Evolutionary conservation across 2,888 invertebrate genomes (phyloP).

Genomic region (Nemotelus pantherinus): DNA sequence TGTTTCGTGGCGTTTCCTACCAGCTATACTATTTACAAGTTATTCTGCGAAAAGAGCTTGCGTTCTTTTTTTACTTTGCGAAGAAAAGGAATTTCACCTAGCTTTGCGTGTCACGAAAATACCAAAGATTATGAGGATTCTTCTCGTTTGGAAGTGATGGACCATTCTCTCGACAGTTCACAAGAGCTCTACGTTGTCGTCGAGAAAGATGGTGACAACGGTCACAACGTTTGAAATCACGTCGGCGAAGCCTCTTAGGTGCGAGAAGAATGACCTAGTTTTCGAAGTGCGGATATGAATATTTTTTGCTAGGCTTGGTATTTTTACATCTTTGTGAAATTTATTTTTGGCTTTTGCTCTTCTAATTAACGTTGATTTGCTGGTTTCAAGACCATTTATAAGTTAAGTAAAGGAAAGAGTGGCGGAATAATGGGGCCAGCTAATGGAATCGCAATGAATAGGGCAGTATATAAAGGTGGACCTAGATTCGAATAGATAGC

Average conservation of each 20-base stretch:
- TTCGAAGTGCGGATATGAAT: neutral
- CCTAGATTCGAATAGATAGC: too few relatives aligned
- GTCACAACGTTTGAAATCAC: neutral
- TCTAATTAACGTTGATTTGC: too few relatives aligned
- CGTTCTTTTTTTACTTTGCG: conserved; percentile 1
- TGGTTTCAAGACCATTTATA: too few relatives aligned
- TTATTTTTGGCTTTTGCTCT: too few relatives aligned
- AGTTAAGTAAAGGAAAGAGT: too few relatives aligned
- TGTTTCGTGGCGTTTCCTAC: neutral
- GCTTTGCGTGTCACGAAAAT: conserved; percentile 44
- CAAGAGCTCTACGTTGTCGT: neutral
- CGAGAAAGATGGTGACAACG: neutral
- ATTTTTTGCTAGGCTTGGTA: too few relatives aligned
- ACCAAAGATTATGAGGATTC: conserved; percentile 47
- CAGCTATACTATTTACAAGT: neutral
- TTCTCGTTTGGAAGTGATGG: conserved; percentile 20
- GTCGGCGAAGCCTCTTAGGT: neutral
- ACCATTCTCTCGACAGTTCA: neutral
- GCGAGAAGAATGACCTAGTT: neutral
- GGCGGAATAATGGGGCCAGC: too few relatives aligned
- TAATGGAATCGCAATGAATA: too few relatives aligned
- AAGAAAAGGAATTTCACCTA: conserved; percentile 27
- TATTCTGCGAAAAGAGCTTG: conserved; percentile 10
- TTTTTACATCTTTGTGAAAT: too few relatives aligned
- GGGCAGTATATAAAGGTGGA: too few relatives aligned